Evolutionary conservation across 2,888 invertebrate genomes (phyloP).

Genomic region (Crocallis elinguaria): DNA sequence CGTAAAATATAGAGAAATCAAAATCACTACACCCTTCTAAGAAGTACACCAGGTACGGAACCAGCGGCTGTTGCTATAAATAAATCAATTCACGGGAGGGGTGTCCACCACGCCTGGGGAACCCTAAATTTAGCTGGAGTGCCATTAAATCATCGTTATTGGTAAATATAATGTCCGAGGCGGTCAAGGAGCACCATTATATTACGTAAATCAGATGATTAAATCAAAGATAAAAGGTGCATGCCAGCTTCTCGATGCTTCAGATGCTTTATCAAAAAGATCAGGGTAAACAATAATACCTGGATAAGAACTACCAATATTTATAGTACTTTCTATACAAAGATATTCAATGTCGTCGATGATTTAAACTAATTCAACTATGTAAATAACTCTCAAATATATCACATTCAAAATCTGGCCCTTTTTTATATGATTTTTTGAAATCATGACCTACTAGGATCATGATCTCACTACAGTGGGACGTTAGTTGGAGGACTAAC

Average conservation of each 20-base stretch:
- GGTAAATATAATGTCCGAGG: constrained; percentile 56
- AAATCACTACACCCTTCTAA: constrained; percentile 57
- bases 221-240: constrained; percentile 4
- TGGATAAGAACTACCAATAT: too few relatives aligned
- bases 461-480: too few relatives aligned
- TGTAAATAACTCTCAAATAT: too few relatives aligned
- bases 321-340: too few relatives aligned
- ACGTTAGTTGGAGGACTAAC: too few relatives aligned
- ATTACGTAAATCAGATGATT: constrained; percentile 27
- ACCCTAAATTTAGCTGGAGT: constrained; percentile 70
- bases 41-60: constrained; percentile 61
- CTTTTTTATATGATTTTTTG: too few relatives aligned
- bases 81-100: constrained; percentile 76
- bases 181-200: constrained; percentile 32
- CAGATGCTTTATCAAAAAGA: neutral
- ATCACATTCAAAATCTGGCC: too few relatives aligned
- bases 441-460: too few relatives aligned
- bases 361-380: too few relatives aligned
- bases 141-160: constrained; percentile 76
- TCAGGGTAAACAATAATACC: neutral
- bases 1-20: constrained; percentile 36
- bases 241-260: neutral
- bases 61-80: constrained; percentile 61
- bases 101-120: constrained; percentile 72
- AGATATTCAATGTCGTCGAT: too few relatives aligned